These are phyloP conservation scores for Physella acuta DNA, from an alignment of 1,140 invertebrate genomes.

Conservation along the genomic window DNA sequence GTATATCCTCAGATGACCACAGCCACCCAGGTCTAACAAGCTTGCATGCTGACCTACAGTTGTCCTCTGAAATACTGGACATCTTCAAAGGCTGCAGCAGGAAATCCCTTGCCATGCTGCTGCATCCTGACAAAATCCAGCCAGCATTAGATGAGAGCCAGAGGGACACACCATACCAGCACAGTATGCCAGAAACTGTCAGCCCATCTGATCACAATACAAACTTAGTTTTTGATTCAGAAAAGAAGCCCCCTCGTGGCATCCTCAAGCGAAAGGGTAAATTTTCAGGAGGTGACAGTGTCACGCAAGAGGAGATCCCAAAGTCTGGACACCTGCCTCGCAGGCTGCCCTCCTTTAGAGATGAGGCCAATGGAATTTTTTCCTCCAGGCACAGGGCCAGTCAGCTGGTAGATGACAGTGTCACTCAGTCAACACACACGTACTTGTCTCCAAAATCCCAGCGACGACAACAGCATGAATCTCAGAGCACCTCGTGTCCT, in stretches of 20 bases:
- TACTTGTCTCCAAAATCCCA: neutral
- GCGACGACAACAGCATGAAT: neutral
- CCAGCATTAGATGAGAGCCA: neutral
- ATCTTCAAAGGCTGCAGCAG: constrained; percentile 21
- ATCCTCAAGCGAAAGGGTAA: constrained; percentile 54
- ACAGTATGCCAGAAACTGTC: neutral
- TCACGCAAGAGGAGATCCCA: constrained; percentile 34
- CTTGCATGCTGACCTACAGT: too few relatives aligned
- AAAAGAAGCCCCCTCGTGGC: constrained; percentile 45
- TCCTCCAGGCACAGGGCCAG: constrained; percentile 9
- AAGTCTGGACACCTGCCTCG: constrained; percentile 24
- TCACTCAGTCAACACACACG: neutral
- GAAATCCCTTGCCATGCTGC: constrained; percentile 13
- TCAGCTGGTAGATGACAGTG: constrained; percentile 1
- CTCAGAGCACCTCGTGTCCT: neutral
- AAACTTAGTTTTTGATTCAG: constrained; percentile 42
- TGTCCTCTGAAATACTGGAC: constrained; percentile 12
- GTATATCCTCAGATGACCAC: neutral
- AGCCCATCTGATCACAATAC: neutral
- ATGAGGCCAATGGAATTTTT: constrained; percentile 24
- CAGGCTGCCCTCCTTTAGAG: constrained; percentile 21
- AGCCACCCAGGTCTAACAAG: neutral
- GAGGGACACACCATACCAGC: neutral
- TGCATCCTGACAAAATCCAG: constrained; percentile 3
- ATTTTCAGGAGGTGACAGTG: constrained; percentile 50